A percentile compares a stretch with the other conserved stretches of the same genome.
These are phyloP conservation scores for Acanthurus lineatus DNA, from an alignment of 2,797 vertebrate species.

Conservation along the genomic window DNA sequence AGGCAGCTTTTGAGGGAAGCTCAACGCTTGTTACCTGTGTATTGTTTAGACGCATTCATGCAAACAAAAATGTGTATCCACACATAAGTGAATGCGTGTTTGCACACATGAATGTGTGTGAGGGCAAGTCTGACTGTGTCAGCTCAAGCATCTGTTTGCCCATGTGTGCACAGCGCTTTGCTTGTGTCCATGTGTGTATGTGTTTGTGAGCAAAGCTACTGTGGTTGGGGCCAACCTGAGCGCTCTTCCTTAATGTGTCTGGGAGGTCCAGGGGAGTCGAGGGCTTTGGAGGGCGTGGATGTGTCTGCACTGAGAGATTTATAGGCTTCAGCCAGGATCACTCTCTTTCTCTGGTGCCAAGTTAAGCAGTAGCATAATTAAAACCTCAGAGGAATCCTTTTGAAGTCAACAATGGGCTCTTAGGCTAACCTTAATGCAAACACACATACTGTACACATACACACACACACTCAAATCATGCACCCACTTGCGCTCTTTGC, in stretches of 20 bases:
- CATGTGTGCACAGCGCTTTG: conserved; percentile 64
- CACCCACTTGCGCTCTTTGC: conserved; percentile 69
- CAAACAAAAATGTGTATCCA: background rate
- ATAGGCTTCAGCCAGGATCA: conserved; percentile 87
- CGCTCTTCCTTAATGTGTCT: conserved; percentile 76
- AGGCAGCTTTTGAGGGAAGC: background rate
- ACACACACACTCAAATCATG: conserved; percentile 54
- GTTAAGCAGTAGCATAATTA: conserved; percentile 90
- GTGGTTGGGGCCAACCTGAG: conserved; percentile 76
- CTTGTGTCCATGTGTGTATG: conserved; percentile 70
- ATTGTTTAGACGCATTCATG: conserved; percentile 11
- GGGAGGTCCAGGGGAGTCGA: conserved; percentile 86
- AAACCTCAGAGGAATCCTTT: conserved; percentile 87
- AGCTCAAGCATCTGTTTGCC: conserved; percentile 65
- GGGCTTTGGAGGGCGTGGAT: conserved; percentile 85
- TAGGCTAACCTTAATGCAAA: conserved; percentile 83
- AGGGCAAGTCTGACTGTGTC: conserved; percentile 57
- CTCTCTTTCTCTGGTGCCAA: conserved; percentile 87
- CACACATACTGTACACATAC: conserved; percentile 72
- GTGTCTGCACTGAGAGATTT: conserved; percentile 87
- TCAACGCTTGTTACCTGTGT: conserved; percentile 5
- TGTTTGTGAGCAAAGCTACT: conserved; percentile 70
- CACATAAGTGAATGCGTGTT: conserved; percentile 20
- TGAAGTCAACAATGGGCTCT: conserved; percentile 89
- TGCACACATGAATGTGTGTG: conserved; percentile 20